A percentile compares a stretch with the other conserved stretches of the same genome.
Conservation (phyloP, 2,797 vertebrate species). For the Chelmon rostratus region DNA sequence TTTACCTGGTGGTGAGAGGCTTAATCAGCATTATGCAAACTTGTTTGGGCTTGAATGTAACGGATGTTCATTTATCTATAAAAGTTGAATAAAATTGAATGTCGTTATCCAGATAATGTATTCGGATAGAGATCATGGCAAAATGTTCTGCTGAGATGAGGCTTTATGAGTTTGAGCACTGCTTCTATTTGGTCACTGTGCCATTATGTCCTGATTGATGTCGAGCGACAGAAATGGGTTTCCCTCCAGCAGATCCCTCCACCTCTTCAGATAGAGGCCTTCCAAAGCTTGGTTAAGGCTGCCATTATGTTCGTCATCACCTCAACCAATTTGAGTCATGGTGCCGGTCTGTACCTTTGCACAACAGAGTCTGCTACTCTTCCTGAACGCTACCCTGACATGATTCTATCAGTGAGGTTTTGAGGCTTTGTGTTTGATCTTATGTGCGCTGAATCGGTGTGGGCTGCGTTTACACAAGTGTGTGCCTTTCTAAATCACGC, state of each 20-base stretch:
- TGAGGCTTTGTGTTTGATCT: neutral
- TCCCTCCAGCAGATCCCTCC: conserved; percentile 8
- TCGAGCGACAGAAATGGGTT: conserved; percentile 1
- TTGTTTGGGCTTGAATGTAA: too few species aligned
- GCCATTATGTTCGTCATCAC: conserved; percentile 23
- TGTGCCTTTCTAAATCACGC: neutral
- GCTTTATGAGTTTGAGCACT: conserved; percentile 18
- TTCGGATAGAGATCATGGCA: neutral
- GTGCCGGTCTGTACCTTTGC: conserved; percentile 3
- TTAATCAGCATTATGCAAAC: too few species aligned
- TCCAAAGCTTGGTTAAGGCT: conserved; percentile 15
- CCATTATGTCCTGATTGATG: conserved; percentile 33
- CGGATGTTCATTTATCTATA: too few species aligned
- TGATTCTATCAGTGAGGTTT: conserved; percentile 21
- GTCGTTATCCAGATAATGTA: neutral
- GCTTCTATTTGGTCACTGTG: conserved; percentile 18
- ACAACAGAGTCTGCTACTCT: neutral
- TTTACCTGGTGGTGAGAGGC: too few species aligned
- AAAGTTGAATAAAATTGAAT: too few species aligned
- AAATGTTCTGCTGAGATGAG: conserved; percentile 19
- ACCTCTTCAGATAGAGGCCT: conserved; percentile 8
- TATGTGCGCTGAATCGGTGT: neutral
- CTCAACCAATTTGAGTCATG: conserved; percentile 18
- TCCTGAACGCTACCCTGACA: neutral
- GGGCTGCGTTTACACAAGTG: conserved; percentile 20